Evolutionary conservation across 2,888 invertebrate genomes (phyloP).

Genomic region (Xanthia icteritia): DNA sequence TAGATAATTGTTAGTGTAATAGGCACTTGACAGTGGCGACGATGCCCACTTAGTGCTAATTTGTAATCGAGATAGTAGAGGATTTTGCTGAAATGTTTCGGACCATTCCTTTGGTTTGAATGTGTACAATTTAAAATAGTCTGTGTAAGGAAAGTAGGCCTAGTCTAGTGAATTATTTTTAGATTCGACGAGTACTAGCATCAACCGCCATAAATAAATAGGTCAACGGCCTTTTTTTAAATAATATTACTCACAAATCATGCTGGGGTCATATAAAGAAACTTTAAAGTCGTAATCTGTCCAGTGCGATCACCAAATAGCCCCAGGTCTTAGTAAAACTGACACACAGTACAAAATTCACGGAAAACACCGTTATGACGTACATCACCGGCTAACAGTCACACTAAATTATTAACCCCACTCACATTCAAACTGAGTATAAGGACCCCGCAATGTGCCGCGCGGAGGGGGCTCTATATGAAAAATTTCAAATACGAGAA

Average conservation of each 20-base stretch:
- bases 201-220: not conserved
- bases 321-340: not conserved
- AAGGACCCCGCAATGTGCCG: constrained; percentile 51
- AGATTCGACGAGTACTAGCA: not conserved
- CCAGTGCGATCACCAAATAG: not conserved
- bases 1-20: constrained; percentile 33
- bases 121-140: not conserved
- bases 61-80: not conserved
- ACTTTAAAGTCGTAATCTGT: not conserved
- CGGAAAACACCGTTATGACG: not conserved
- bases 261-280: not conserved
- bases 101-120: not conserved
- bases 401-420: constrained; percentile 53
- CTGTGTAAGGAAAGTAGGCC: not conserved
- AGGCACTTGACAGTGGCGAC: constrained; percentile 14
- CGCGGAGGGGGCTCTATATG: constrained; percentile 41
- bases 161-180: not conserved
- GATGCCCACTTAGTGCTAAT: constrained; percentile 21
- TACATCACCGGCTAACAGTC: constrained; percentile 6
- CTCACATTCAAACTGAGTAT: constrained; percentile 57
- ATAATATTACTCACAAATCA: not conserved
- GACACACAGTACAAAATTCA: not conserved
- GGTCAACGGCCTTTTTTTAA: no score
- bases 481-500: constrained; percentile 61
- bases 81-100: not conserved